These are phyloP conservation scores for Schizopygopsis malacanthus DNA, from an alignment of 2,797 vertebrate genomes.

Conservation along the genomic window DNA sequence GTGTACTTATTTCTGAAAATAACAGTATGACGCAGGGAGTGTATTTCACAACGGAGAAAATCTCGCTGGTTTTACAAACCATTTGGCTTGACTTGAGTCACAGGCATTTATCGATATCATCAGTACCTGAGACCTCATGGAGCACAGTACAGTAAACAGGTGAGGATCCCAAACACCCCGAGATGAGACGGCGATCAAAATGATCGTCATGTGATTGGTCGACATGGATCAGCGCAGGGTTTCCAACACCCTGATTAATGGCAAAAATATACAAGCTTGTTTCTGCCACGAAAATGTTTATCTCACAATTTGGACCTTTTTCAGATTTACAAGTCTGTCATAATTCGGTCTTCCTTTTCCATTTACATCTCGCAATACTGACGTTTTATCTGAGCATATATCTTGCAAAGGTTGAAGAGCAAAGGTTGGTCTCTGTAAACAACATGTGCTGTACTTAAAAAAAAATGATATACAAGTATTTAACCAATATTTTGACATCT, in stretches of 20 bases:
- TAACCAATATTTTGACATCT: background rate
- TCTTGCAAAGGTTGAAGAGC: no score
- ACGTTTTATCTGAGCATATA: background rate
- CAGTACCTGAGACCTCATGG: slow-evolving; percentile 36
- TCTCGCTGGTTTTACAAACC: background rate
- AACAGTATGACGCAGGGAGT: slow-evolving; percentile 15
- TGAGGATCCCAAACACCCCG: background rate
- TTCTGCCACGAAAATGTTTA: background rate
- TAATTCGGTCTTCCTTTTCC: background rate
- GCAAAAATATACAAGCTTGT: background rate
- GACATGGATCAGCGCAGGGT: background rate
- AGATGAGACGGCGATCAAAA: background rate
- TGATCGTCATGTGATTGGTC: background rate
- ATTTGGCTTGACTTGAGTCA: slow-evolving; percentile 27
- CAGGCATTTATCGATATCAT: slow-evolving; percentile 17
- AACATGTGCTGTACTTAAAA: no score
- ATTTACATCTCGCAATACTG: background rate
- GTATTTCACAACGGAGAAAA: background rate
- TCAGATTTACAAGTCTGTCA: background rate
- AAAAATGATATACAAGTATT: background rate
- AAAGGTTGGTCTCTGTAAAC: no score
- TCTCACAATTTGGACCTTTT: background rate
- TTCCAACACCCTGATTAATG: slow-evolving; percentile 4
- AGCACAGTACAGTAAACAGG: slow-evolving; percentile 2
- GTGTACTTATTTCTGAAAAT: background rate